Evolutionary conservation across 2,888 invertebrate genomes (phyloP).

Genomic region (Campopleginae sp.): DNA sequence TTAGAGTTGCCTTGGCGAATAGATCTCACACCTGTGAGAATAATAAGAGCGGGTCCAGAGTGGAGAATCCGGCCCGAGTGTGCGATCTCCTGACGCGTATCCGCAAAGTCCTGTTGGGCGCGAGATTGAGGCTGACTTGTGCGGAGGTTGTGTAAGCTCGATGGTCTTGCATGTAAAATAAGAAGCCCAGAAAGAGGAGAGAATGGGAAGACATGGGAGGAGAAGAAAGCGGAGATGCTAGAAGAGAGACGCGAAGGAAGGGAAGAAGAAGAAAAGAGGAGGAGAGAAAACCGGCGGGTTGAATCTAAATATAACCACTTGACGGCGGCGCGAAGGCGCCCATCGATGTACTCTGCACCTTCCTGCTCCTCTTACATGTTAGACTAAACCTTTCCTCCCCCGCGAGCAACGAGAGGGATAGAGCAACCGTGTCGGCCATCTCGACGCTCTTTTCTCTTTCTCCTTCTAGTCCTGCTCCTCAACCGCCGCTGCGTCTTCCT

Average conservation of each 20-base stretch:
- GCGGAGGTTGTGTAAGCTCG: constrained; percentile 45
- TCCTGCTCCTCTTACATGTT: constrained; percentile 63
- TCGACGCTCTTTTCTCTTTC: constrained; percentile 65
- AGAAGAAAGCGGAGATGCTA: constrained; percentile 39
- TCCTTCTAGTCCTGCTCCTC: constrained; percentile 51
- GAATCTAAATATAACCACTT: constrained; percentile 81
- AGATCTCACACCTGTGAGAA: constrained; percentile 47
- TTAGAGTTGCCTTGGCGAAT: not conserved
- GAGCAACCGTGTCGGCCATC: constrained; percentile 51
- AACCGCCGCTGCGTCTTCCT: constrained; percentile 53
- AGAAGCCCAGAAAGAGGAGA: constrained; percentile 73
- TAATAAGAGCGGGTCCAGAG: constrained; percentile 35
- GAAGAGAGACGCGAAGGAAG: constrained; percentile 25
- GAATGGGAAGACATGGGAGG: constrained; percentile 34
- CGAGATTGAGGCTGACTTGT: constrained; percentile 42
- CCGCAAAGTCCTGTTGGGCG: constrained; percentile 61
- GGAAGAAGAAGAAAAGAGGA: constrained; percentile 17
- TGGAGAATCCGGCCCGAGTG: constrained; percentile 2
- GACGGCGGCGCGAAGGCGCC: constrained; percentile 75
- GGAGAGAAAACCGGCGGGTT: constrained; percentile 57
- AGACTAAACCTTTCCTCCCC: constrained; percentile 63
- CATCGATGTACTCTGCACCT: constrained; percentile 69
- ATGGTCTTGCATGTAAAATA: constrained; percentile 79
- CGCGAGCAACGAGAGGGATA: constrained; percentile 43
- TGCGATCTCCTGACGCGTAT: constrained; percentile 42